Percentiles rank a stretch among this genome's conserved stretches.
phyloP scores from a whole-genome alignment of 2,797 vertebrate species.

The Ataeniobius toweri region DNA sequence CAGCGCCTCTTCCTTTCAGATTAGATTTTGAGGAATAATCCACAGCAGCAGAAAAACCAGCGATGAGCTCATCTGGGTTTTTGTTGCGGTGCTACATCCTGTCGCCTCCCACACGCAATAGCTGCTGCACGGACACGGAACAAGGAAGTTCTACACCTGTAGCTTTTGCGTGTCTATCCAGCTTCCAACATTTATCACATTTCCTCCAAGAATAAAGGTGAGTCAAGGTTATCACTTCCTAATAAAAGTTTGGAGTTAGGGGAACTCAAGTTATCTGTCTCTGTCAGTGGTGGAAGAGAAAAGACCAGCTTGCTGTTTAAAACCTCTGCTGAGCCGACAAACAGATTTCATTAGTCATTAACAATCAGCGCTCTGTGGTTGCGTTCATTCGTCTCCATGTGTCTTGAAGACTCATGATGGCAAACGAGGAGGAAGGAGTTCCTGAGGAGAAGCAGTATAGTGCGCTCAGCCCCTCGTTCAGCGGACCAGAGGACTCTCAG shows the following conservation, averaged over 20 bases:
- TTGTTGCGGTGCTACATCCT: not conserved
- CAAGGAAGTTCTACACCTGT: conserved; percentile 6
- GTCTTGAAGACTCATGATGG: not conserved
- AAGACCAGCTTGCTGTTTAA: not conserved
- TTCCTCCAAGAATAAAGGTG: not conserved
- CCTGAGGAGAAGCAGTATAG: not conserved
- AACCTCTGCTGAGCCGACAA: not conserved
- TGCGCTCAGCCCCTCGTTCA: not conserved
- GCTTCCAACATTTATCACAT: not conserved
- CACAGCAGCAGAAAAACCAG: too few relatives aligned
- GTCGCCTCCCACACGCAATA: not conserved
- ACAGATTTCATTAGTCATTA: not conserved
- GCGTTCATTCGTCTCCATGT: not conserved
- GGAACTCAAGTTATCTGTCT: not conserved
- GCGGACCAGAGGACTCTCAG: not conserved
- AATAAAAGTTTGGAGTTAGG: not conserved
- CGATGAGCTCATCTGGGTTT: not conserved
- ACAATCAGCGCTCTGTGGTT: not conserved
- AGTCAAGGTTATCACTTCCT: not conserved
- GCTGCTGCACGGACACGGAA: not conserved
- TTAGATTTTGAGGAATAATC: not conserved
- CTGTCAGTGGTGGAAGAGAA: not conserved
- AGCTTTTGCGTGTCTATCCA: not conserved
- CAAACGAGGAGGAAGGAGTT: not conserved
- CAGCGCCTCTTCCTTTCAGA: not conserved